These are phyloP conservation scores for Neosalanx taihuensis DNA, from an alignment of 2,797 vertebrate species.

Conservation along the genomic window DNA sequence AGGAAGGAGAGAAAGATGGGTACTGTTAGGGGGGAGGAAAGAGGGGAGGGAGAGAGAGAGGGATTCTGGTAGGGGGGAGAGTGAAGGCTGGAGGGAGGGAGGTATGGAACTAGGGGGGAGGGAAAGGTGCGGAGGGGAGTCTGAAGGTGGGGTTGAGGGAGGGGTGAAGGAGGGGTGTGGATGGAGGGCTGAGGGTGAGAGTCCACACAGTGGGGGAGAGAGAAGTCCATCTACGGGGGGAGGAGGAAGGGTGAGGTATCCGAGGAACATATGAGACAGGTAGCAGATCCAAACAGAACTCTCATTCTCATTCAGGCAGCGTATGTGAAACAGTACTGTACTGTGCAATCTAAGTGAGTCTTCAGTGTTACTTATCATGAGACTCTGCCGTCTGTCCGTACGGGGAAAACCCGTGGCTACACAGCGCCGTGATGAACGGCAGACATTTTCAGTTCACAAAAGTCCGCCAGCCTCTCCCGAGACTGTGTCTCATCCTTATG, in stretches of 20 bases:
- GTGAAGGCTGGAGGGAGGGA: slow-evolving; percentile 3
- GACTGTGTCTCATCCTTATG: slow-evolving; percentile 85
- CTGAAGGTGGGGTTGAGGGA: background rate
- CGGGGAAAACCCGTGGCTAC: slow-evolving; percentile 67
- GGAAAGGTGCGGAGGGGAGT: background rate
- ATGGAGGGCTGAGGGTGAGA: slow-evolving; percentile 18
- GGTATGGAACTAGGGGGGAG: slow-evolving; percentile 9
- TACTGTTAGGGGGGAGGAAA: slow-evolving; percentile 21
- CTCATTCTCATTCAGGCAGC: slow-evolving; percentile 54
- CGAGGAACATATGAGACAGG: background rate
- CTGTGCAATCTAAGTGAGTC: slow-evolving; percentile 70
- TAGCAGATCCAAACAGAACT: slow-evolving; percentile 33
- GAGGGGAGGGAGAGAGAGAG: background rate
- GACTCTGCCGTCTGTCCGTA: slow-evolving; percentile 65
- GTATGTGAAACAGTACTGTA: slow-evolving; percentile 61
- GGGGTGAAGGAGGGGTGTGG: slow-evolving; percentile 20
- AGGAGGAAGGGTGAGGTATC: background rate
- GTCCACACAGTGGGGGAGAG: slow-evolving; percentile 31
- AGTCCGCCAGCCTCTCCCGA: slow-evolving; percentile 80
- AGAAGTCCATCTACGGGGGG: background rate
- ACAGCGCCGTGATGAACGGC: slow-evolving; percentile 77
- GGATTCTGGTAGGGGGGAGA: background rate
- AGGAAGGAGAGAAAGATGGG: slow-evolving; percentile 17
- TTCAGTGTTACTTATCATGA: slow-evolving; percentile 71
- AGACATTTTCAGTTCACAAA: slow-evolving; percentile 83